Evolutionary conservation across 2,888 invertebrate genomes (phyloP).

Genomic region (Acleris cristana): DNA sequence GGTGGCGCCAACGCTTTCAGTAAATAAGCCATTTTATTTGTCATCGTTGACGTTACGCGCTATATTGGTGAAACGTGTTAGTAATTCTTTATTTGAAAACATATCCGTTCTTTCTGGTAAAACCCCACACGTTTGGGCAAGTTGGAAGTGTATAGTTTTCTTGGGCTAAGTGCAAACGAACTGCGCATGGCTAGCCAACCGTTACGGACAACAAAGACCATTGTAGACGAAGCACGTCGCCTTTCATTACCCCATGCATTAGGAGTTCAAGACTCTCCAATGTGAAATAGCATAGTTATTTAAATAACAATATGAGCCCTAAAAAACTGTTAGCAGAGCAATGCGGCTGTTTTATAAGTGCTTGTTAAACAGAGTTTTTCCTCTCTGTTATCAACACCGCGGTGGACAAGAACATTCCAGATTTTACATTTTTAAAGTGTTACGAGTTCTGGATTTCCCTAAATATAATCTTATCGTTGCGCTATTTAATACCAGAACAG

Average conservation of each 20-base stretch:
- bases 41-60: not conserved
- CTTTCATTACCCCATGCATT: conserved; percentile 24
- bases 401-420: no score
- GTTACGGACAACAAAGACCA: conserved; percentile 35
- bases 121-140: not conserved
- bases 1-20: not conserved
- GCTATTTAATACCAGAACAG: no score
- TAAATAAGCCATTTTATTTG: conserved; percentile 3
- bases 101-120: not conserved
- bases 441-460: no score
- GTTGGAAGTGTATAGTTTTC: conserved; percentile 2
- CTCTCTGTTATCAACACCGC: no score
- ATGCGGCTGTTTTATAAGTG: not conserved
- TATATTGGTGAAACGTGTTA: no score
- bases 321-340: not conserved
- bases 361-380: no score
- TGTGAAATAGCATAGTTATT: not conserved
- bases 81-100: not conserved
- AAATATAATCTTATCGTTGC: no score
- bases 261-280: conserved; percentile 13
- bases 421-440: no score
- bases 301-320: no score
- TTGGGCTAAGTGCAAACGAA: conserved; percentile 23
- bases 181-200: conserved; percentile 34
- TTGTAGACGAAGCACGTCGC: conserved; percentile 23